Conservation (phyloP, 1,140 invertebrate species). For the Trichomalopsis sarcophagae region DNA sequence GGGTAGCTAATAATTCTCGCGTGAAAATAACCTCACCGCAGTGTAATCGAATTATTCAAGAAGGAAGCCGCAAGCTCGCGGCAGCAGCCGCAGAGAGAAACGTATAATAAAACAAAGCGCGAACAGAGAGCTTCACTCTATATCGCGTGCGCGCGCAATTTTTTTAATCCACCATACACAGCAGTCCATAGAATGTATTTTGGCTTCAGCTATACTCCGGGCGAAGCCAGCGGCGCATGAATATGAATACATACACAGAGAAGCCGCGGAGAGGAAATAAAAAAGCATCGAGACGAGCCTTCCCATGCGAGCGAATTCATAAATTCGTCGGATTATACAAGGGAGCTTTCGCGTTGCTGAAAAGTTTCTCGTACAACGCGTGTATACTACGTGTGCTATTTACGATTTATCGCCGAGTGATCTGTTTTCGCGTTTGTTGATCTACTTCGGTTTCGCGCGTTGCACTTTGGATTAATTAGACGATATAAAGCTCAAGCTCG, state of each 20-base stretch:
- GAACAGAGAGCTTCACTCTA: not conserved
- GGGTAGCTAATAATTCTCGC: not conserved
- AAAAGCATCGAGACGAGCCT: constrained; percentile 6
- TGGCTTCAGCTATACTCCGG: not conserved
- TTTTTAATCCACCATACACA: not conserved
- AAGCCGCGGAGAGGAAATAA: not conserved
- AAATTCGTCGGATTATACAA: constrained; percentile 61
- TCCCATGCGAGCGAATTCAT: constrained; percentile 52
- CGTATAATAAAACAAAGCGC: not conserved
- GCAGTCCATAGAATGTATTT: constrained; percentile 12
- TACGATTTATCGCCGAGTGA: not conserved
- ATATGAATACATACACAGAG: not conserved
- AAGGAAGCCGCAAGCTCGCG: not conserved
- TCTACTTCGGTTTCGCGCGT: too few relatives aligned
- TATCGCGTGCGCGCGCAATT: not conserved
- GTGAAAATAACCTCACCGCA: not conserved
- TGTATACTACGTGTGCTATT: not conserved
- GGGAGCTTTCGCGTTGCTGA: not conserved
- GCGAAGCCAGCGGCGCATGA: not conserved
- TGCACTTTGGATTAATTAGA: constrained; percentile 31
- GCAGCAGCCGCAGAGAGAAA: not conserved
- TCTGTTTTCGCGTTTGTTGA: not conserved
- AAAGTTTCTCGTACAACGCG: not conserved
- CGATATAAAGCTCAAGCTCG: too few relatives aligned
- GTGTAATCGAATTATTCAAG: not conserved